A percentile compares a stretch with the other conserved stretches of the same genome.
phyloP scores from a whole-genome alignment of 2,113 vertebrate genomes.

The Recurvirostra avosetta region DNA sequence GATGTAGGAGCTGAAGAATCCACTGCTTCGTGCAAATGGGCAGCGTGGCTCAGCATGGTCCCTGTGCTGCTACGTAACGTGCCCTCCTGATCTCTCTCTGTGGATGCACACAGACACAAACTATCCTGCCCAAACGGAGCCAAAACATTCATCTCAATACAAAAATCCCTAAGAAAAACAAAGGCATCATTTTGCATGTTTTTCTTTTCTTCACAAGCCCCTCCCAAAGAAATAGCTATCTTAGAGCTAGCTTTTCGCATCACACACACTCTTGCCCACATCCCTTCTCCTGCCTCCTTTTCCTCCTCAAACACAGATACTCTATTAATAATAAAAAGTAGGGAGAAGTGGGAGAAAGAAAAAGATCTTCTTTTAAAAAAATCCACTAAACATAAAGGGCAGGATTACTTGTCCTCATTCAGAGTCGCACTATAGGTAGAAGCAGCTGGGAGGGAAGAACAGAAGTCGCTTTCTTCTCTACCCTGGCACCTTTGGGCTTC shows the following conservation, averaged over 20 bases:
- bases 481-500: not conserved
- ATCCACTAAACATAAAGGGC: not conserved
- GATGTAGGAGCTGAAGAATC: conserved; percentile 8
- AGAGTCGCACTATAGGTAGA: not conserved
- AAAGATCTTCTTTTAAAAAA: not conserved
- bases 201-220: not conserved
- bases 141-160: not conserved
- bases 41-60: not conserved
- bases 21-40: not conserved
- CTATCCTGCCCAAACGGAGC: not conserved
- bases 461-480: not conserved
- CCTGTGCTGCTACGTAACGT: accelerated
- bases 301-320: not conserved
- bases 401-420: not conserved
- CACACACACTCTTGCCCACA: not conserved
- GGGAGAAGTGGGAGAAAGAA: not conserved
- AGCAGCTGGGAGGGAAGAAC: not conserved
- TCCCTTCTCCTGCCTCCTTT: not conserved
- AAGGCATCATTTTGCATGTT: not conserved
- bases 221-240: not conserved
- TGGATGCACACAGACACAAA: not conserved
- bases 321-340: not conserved
- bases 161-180: not conserved
- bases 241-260: not conserved
- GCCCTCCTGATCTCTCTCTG: not conserved